A percentile compares a stretch with the other conserved stretches of the same genome.
Conservation (phyloP, 2,888 invertebrate species). For the Pheosia gnoma region DNA sequence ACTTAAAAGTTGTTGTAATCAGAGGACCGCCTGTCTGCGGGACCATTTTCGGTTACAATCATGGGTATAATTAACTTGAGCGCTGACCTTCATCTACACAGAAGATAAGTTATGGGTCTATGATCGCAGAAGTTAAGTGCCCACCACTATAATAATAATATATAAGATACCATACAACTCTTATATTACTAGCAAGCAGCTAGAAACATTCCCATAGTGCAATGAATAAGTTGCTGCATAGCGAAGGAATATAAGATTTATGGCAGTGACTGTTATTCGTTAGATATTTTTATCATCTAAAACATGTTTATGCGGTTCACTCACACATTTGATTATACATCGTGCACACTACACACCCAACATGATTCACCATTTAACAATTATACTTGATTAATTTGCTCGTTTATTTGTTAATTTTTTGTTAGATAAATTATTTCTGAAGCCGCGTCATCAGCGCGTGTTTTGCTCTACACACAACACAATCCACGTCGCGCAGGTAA, state of each 20-base stretch:
- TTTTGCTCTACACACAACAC: no score
- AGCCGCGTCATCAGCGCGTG: no score
- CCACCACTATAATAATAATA: no score
- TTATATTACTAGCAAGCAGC: neutral
- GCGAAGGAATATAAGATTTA: constrained; percentile 9
- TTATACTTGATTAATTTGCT: constrained; percentile 9
- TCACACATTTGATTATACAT: constrained; percentile 2
- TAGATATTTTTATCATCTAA: constrained; percentile 10
- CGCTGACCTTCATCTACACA: no score
- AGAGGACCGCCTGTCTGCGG: no score
- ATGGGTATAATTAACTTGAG: no score
- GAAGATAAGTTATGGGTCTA: no score
- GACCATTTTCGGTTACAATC: no score
- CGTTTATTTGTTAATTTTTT: neutral
- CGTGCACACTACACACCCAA: constrained; percentile 7
- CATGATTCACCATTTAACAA: constrained; percentile 15
- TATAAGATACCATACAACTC: neutral
- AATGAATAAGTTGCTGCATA: constrained; percentile 15
- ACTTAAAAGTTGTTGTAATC: no score
- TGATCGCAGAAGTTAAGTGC: no score
- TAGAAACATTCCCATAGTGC: constrained; percentile 7
- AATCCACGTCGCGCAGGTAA: no score
- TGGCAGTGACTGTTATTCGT: constrained; percentile 33
- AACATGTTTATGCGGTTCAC: constrained; percentile 9
- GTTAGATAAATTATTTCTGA: no score